Evolutionary conservation across 2,888 invertebrate species (phyloP), one percentile per base, ranked within the genome.

Genomic region (Hesperia comma): DNA sequence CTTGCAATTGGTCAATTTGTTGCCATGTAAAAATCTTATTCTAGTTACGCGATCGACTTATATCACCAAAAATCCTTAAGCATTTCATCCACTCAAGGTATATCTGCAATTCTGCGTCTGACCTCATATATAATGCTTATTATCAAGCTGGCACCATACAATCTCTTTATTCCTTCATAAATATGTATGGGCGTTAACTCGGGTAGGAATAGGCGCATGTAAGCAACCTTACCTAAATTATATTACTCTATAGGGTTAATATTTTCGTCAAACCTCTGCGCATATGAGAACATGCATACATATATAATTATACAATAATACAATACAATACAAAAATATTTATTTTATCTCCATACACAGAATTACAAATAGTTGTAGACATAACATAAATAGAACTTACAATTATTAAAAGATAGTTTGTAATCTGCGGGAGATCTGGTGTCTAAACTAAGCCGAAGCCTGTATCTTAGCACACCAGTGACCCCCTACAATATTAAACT

Each of bases 81-180:
- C 53, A n/a, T 53, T 17, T 54, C 54, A 10, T 33, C 54, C 54
- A 54, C 32, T 53, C 7, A 54, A 33, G 32, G 58, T 19, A 12
- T 10, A 63, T 66, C 64, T 60, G 58, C 58, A 60, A 66, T 66
- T 60, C 64, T 32, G 53, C 41, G 8, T n/a, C 32, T 66, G 58
- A 66, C 64, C 64, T 54, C 64, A 54, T 60, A 66, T 54, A 60
- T 60, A 66, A 58, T 58, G 64, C 58, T 54, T 66, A 66, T 66
- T 66, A 60, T 43, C 21, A 60, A 54, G 63, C 56, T 56, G 53
- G 40, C 64, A 43, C 58, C 58, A 60, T 58, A 53, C 19, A 60
- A 66, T 53, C 41, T 63, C 63, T 53, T 60, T 54, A 60, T 66
- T 49, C 60, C 58, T 66, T 58, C 53, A 60, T 66, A 66, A 66